Conservation (phyloP, 2,888 invertebrate species). For the Orgyia antiqua region DNA sequence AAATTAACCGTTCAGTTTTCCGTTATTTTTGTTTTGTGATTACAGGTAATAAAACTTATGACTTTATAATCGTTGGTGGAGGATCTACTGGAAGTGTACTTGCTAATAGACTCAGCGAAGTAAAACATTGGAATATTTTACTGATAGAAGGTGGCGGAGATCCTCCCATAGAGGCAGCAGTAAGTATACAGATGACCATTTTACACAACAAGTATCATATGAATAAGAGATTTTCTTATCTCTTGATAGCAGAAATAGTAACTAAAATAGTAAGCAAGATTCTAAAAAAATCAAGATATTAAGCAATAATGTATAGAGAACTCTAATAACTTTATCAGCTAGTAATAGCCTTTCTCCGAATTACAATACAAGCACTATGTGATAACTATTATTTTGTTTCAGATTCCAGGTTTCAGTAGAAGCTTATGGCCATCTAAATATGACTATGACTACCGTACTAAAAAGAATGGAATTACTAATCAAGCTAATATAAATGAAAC, state of each 20-base stretch:
- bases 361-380: too few species aligned
- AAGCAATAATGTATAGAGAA: too few species aligned
- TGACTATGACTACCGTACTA: constrained; percentile 91
- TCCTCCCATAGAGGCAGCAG: constrained; percentile 71
- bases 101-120: constrained; percentile 34
- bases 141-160: constrained; percentile 35
- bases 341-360: too few species aligned
- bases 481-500: constrained; percentile 71
- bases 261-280: too few species aligned
- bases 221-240: too few species aligned
- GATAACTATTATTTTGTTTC: constrained; percentile 3
- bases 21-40: too few species aligned
- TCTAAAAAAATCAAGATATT: too few species aligned
- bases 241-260: too few species aligned
- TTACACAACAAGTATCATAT: too few species aligned
- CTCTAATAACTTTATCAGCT: too few species aligned
- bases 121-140: constrained; percentile 28
- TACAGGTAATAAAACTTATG: constrained; percentile 36
- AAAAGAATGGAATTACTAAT: constrained; percentile 83
- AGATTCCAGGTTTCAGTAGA: constrained; percentile 31
- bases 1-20: too few species aligned
- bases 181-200: too few species aligned
- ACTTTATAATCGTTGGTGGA: constrained; percentile 59
- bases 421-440: constrained; percentile 52
- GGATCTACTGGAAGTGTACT: constrained; percentile 35